A percentile compares a stretch with the other conserved stretches of the same genome.
phyloP scores from a whole-genome alignment of 2,888 invertebrate species.

The Hyles lineata region DNA sequence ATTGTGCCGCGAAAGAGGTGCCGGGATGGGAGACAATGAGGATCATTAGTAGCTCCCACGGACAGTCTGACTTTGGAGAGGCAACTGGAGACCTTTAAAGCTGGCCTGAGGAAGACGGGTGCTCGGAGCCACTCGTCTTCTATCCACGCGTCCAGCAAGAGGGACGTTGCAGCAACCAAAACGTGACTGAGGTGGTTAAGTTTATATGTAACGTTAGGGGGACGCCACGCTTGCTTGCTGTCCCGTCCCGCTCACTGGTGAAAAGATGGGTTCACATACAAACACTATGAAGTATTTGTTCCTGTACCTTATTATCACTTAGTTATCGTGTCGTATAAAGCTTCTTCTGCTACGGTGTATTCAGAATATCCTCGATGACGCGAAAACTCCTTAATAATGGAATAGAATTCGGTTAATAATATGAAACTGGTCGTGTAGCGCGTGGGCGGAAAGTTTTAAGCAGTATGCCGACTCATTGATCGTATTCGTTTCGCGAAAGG shows the following conservation, averaged over 20 bases:
- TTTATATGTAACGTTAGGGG: neutral
- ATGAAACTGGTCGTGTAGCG: neutral
- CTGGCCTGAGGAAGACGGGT: neutral
- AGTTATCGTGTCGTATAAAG: neutral
- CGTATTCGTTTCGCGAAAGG: neutral
- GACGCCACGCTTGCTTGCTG: neutral
- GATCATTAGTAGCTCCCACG: neutral
- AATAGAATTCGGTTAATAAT: too few relatives aligned
- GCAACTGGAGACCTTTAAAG: neutral
- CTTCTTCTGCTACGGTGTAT: neutral
- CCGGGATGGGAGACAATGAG: neutral
- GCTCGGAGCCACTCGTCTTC: slow-evolving; percentile 1
- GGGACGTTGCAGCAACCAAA: neutral
- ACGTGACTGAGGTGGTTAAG: neutral
- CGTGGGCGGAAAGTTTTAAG: neutral
- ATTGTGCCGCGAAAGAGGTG: neutral
- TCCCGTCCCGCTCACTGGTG: neutral
- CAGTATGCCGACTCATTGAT: neutral
- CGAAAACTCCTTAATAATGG: too few relatives aligned
- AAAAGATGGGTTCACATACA: slow-evolving; percentile 2
- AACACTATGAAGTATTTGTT: neutral
- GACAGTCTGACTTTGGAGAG: neutral
- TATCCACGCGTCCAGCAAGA: neutral
- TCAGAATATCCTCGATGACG: too few relatives aligned
- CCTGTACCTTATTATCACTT: neutral